phyloP scores from a whole-genome alignment of 2,888 invertebrate species.

The Dicranocentrus wangi region DNA sequence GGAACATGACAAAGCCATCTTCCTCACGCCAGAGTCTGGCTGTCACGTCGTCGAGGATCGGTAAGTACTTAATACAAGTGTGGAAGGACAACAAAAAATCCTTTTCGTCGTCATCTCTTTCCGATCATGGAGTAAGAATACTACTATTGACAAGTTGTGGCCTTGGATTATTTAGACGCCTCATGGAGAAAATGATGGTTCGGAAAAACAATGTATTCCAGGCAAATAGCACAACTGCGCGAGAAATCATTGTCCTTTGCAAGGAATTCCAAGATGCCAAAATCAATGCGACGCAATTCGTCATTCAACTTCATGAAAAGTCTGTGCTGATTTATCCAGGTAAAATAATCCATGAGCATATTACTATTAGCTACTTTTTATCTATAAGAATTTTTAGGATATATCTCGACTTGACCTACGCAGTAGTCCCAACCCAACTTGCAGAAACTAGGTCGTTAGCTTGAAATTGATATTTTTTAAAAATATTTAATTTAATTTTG shows the following conservation, averaged over 20 bases:
- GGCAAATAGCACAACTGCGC: slow-evolving; percentile 55
- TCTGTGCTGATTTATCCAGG: slow-evolving; percentile 69
- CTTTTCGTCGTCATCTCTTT: neutral
- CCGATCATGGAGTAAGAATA: too few relatives aligned
- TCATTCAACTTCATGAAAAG: slow-evolving; percentile 54
- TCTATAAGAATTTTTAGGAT: too few relatives aligned
- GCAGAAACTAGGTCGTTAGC: too few relatives aligned
- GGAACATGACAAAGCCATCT: slow-evolving; percentile 65
- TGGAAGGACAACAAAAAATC: too few relatives aligned
- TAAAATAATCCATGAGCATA: too few relatives aligned
- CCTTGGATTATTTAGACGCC: slow-evolving; percentile 46
- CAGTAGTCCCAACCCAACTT: too few relatives aligned
- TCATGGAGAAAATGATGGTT: slow-evolving; percentile 54
- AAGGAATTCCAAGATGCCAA: slow-evolving; percentile 61
- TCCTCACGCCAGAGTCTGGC: slow-evolving; percentile 65
- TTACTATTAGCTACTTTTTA: too few relatives aligned
- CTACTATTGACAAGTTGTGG: too few relatives aligned
- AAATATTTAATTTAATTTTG: neutral
- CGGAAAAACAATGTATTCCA: slow-evolving; percentile 53
- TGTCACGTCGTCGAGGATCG: slow-evolving; percentile 64
- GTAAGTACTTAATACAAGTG: slow-evolving; percentile 34
- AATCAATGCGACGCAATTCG: slow-evolving; percentile 68
- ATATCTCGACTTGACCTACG: too few relatives aligned
- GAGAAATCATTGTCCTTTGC: slow-evolving; percentile 64
- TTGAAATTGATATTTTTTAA: too few relatives aligned